Evolutionary conservation across 2,888 invertebrate genomes (phyloP), one percentile per base, ranked within the genome.

Genomic region (Agonopterix heracliana): DNA sequence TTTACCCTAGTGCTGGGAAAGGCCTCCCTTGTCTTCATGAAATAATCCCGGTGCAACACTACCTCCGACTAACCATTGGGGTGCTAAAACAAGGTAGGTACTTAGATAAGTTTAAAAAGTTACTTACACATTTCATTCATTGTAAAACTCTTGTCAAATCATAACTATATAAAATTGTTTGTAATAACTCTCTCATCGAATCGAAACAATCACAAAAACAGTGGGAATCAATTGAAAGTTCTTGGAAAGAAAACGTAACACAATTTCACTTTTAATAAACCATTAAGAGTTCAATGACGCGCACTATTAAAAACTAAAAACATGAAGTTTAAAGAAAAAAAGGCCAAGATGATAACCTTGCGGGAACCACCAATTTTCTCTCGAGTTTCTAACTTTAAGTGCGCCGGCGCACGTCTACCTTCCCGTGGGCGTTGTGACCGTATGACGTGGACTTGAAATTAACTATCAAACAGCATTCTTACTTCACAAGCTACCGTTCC

Each of bases 41-140:
- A 26, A 26, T 26, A 26, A 26, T 26, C 26, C 26, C 5, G 26
- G 26, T 26, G 26, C 26, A 26, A 26, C 5, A 26, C 7, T 2
- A 26, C 7, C 7, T 5, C 7, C 5, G 5, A 26, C 7, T 7
- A 26, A 26, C 7, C 26, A 26, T 26, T 26, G 2, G 26, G 26
- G 26, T 26, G 26, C 26, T 26, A 26, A 17, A 26, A 26, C 7
- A 26, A 38, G 38, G n/a, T n/a, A 38, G 38, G 38, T 3, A 9
- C 10, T 0, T n/a, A 38, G n/a, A 36, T 9, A 36, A 36, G n/a
- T n/a, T 12, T 34, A 34, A 34, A 52, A 48, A 57, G 57, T 78
- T 26, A 85, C 85, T 86, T 70, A 86, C 85, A 84, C 80, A 84
- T 85, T 65, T 82, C 81, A 71, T 79, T 73, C 76, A 79, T 79